phyloP scores from a whole-genome alignment of 2,888 invertebrate species.

The Synergus itoensis region DNA sequence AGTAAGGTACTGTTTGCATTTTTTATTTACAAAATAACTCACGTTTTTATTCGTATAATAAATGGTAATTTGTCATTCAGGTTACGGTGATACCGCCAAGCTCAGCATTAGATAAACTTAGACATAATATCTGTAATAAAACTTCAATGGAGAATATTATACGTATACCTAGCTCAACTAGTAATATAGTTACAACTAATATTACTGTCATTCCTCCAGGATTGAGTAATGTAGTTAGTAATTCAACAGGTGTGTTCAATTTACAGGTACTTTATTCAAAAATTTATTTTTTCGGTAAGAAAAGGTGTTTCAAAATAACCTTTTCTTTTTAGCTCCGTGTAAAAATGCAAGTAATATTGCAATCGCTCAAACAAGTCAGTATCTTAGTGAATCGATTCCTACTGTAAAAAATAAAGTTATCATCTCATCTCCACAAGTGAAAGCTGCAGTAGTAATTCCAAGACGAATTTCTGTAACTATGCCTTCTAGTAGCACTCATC shows the following conservation, averaged over 20 bases:
- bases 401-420: constrained; percentile 50
- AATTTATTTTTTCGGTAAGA: not conserved
- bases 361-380: constrained; percentile 46
- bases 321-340: not conserved
- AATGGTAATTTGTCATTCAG: constrained; percentile 30
- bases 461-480: constrained; percentile 25
- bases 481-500: constrained; percentile 43
- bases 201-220: constrained; percentile 46
- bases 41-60: constrained; percentile 35
- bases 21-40: not conserved
- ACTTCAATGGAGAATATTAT: constrained; percentile 22
- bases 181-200: constrained; percentile 20
- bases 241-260: constrained; percentile 40
- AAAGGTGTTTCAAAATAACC: not conserved
- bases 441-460: constrained; percentile 39
- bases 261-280: not conserved
- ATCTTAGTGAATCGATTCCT: constrained; percentile 48
- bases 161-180: constrained; percentile 26
- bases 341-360: constrained; percentile 40
- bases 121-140: constrained; percentile 36
- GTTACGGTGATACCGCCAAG: constrained; percentile 30
- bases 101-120: constrained; percentile 33
- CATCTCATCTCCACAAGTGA: constrained; percentile 46
- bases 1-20: not conserved
- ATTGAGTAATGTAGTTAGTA: constrained; percentile 33